These are phyloP conservation scores for Pectinophora gossypiella DNA, from an alignment of 1,140 invertebrate species.

Conservation along the genomic window DNA sequence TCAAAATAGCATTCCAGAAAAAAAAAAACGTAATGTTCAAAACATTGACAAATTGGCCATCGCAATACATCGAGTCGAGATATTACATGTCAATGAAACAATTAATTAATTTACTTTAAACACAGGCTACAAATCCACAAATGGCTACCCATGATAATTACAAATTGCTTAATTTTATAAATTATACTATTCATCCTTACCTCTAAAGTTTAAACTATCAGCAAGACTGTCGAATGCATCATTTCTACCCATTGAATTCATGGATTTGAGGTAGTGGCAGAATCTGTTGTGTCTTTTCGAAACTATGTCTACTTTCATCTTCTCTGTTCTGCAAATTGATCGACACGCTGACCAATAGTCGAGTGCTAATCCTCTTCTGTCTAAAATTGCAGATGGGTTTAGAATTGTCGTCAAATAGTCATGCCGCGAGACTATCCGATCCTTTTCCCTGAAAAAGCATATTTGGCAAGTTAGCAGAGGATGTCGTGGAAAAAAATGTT, in stretches of 20 bases:
- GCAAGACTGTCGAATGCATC: slow-evolving; percentile 56
- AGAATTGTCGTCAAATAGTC: slow-evolving; percentile 46
- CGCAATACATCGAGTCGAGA: too few relatives aligned
- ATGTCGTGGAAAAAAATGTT: too few relatives aligned
- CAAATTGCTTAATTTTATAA: background rate
- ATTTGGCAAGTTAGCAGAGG: background rate
- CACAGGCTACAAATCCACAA: too few relatives aligned
- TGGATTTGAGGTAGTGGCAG: slow-evolving; percentile 77
- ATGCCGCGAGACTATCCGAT: slow-evolving; percentile 40
- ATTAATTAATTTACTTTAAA: too few relatives aligned
- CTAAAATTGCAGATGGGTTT: slow-evolving; percentile 40
- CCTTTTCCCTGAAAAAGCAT: slow-evolving; percentile 41
- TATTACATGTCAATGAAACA: too few relatives aligned
- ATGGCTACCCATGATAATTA: background rate
- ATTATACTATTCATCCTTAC: background rate
- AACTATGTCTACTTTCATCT: slow-evolving; percentile 63
- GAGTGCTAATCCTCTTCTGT: slow-evolving; percentile 50
- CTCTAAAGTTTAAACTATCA: slow-evolving; percentile 33
- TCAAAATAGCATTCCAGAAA: too few relatives aligned
- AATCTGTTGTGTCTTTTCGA: slow-evolving; percentile 77
- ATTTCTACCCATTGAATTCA: slow-evolving; percentile 58
- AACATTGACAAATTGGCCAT: too few relatives aligned
- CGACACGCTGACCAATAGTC: slow-evolving; percentile 78
- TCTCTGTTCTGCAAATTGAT: slow-evolving; percentile 76
- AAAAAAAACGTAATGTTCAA: too few relatives aligned